Evolutionary conservation across 2,113 vertebrate genomes (phyloP).

Genomic region (Dicrurus megarhynchus): DNA sequence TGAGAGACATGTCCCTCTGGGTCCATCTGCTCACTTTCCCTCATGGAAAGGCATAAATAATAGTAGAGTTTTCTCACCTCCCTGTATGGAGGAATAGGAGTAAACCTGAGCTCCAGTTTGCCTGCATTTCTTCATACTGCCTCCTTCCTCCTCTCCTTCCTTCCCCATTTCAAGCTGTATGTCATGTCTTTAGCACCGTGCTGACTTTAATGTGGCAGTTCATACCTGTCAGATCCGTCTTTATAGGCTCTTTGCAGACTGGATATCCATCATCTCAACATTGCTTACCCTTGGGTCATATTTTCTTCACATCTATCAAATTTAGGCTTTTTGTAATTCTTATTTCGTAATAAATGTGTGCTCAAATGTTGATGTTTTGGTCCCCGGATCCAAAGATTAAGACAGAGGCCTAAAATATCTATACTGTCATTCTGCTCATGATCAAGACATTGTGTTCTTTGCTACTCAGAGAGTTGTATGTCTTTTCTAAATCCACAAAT

Average conservation of each 20-base stretch:
- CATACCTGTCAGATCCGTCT: conserved; percentile 6
- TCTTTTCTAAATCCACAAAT: not conserved
- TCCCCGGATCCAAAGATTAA: not conserved
- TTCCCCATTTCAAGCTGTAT: not conserved
- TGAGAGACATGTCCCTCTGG: not conserved
- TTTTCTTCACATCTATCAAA: conserved; percentile 39
- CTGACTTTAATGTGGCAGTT: conserved; percentile 20
- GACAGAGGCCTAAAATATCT: not conserved
- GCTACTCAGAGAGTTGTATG: not conserved
- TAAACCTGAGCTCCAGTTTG: not conserved
- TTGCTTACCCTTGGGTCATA: conserved; percentile 6
- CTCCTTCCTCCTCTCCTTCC: not conserved
- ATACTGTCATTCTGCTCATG: not conserved
- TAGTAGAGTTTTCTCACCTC: not conserved
- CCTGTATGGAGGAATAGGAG: not conserved
- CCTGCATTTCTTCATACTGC: rapidly evolving
- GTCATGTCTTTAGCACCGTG: not conserved
- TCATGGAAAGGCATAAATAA: not conserved
- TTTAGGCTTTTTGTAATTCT: conserved; percentile 13
- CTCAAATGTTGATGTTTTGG: not conserved
- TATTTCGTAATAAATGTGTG: conserved; percentile 27
- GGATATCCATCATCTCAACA: conserved; percentile 17
- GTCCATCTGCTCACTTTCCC: not conserved
- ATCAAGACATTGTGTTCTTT: not conserved
- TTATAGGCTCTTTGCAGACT: not conserved